Evolutionary conservation across 2,797 vertebrate species (phyloP).

Genomic region (Antrozous pallidus): DNA sequence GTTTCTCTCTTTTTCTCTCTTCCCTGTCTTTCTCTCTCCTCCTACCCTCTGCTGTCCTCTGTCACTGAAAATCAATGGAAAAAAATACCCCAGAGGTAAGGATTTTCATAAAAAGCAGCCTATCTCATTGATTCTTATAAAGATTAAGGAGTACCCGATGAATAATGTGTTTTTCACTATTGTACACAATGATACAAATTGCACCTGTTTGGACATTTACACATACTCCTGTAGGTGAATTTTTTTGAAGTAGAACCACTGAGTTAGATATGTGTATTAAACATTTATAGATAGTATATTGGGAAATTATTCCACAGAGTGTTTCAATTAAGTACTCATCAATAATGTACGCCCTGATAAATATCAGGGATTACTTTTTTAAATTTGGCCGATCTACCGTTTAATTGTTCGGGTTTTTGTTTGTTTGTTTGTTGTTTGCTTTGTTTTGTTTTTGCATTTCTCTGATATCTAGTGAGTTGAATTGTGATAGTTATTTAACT

Average conservation of each 20-base stretch:
- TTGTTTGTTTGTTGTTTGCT: no score
- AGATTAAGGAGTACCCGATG: background rate
- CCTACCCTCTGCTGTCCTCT: no score
- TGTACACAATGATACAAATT: background rate
- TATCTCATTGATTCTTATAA: background rate
- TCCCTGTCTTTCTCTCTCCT: no score
- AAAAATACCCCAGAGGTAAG: no score
- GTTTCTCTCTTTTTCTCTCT: no score
- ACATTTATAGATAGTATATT: background rate
- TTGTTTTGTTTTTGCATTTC: background rate
- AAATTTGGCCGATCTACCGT: background rate
- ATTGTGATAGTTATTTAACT: background rate
- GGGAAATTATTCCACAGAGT: background rate
- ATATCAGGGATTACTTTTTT: background rate
- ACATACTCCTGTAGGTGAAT: background rate
- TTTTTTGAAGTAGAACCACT: background rate
- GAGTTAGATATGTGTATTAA: background rate
- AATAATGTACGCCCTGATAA: background rate
- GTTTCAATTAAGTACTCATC: background rate
- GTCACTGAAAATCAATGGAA: no score
- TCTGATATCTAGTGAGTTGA: background rate
- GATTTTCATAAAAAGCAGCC: no score
- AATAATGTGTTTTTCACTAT: background rate
- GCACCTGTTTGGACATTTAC: background rate
- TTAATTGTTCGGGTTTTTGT: background rate